Percentiles rank a stretch among this genome's conserved stretches.
Evolutionary conservation across 2,888 invertebrate genomes (phyloP).

Genomic region (Electrophaes corylata): DNA sequence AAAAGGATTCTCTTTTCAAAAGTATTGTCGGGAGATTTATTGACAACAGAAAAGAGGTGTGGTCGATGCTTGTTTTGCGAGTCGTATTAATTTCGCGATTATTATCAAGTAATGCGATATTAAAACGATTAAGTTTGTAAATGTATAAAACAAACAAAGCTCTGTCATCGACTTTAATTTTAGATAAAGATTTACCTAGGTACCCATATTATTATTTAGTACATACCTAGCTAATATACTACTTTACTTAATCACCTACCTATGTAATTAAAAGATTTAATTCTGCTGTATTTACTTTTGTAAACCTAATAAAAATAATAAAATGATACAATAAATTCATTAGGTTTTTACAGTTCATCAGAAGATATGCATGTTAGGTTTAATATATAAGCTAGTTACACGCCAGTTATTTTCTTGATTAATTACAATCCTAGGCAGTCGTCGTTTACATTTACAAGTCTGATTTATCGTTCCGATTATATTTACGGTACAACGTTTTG

Average conservation of each 20-base stretch:
- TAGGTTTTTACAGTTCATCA: too few relatives aligned
- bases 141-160: slow-evolving; percentile 28
- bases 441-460: slow-evolving; percentile 6
- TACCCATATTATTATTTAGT: too few relatives aligned
- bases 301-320: too few relatives aligned
- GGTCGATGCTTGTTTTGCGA: slow-evolving; percentile 53
- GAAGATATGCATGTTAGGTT: too few relatives aligned
- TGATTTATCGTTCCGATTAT: background rate
- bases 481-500: slow-evolving; percentile 14
- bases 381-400: too few relatives aligned
- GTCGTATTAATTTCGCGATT: slow-evolving; percentile 48
- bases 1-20: slow-evolving; percentile 41
- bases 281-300: too few relatives aligned
- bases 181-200: too few relatives aligned
- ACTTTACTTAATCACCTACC: too few relatives aligned
- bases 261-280: too few relatives aligned
- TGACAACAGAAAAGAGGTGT: slow-evolving; percentile 51
- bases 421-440: slow-evolving; percentile 5
- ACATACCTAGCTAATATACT: too few relatives aligned
- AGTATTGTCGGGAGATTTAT: slow-evolving; percentile 51
- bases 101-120: slow-evolving; percentile 42
- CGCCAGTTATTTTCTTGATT: background rate
- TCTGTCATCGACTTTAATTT: slow-evolving; percentile 31
- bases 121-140: slow-evolving; percentile 40
- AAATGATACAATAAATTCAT: too few relatives aligned